Conservation (phyloP, 2,113 vertebrate genomes). For the Menura novaehollandiae region DNA sequence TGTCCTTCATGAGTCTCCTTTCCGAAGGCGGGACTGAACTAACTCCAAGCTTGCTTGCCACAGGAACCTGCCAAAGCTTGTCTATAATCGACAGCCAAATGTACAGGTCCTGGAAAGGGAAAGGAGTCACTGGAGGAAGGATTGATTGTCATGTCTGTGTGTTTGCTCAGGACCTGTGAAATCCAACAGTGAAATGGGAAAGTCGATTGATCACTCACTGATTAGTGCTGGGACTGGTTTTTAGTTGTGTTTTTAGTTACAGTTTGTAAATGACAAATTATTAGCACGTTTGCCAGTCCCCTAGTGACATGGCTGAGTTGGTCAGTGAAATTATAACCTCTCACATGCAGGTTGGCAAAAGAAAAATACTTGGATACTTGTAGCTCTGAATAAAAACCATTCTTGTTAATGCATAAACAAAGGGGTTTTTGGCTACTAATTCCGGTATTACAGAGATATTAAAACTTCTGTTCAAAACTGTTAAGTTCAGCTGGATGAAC, state of each 20-base stretch:
- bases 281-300: neutral
- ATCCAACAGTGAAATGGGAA: neutral
- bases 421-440: neutral
- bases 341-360: neutral
- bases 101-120: conserved; percentile 30
- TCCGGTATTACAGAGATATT: neutral
- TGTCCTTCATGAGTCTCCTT: conserved; percentile 52
- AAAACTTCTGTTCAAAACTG: neutral
- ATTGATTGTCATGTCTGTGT: neutral
- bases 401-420: neutral
- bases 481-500: neutral
- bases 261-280: neutral
- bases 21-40: conserved; percentile 46
- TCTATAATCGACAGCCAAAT: conserved; percentile 44
- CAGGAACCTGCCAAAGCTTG: conserved; percentile 71
- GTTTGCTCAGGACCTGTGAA: neutral
- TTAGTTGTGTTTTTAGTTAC: neutral
- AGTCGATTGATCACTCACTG: neutral
- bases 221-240: neutral
- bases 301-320: neutral
- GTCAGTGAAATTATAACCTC: neutral
- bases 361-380: neutral
- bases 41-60: conserved; percentile 28
- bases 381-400: neutral
- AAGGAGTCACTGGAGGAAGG: conserved; percentile 14